Evolutionary conservation across 2,797 vertebrate genomes (phyloP).

Genomic region (Hirundo rustica): DNA sequence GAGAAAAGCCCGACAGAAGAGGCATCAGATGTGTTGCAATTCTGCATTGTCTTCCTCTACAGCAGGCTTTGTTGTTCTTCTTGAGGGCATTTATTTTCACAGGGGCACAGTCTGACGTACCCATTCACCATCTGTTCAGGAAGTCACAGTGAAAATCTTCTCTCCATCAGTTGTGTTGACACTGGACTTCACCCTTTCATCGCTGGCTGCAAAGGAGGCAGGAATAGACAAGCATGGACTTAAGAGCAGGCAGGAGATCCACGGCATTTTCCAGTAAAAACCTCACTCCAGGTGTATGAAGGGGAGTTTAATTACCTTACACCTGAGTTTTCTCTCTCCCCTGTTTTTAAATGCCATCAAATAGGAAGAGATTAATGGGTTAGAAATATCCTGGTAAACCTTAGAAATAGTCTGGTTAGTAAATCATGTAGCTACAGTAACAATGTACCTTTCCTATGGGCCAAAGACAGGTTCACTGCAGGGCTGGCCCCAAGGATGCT

Average conservation of each 20-base stretch:
- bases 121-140: background rate
- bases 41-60: background rate
- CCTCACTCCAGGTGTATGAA: fast-evolving
- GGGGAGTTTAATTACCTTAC: background rate
- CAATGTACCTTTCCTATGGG: background rate
- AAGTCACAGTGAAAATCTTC: background rate
- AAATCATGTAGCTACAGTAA: background rate
- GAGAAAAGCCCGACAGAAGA: background rate
- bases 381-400: background rate
- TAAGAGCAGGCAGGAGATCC: background rate
- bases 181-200: background rate
- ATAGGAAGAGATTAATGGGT: background rate
- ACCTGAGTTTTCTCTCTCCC: background rate
- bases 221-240: background rate
- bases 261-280: background rate
- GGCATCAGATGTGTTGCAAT: background rate
- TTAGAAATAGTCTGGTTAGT: background rate
- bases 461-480: background rate
- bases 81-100: background rate
- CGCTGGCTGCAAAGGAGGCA: background rate
- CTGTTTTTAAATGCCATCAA: background rate
- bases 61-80: background rate
- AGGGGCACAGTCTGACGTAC: background rate
- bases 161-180: background rate
- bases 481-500: fast-evolving